Percentiles rank a stretch among this genome's conserved stretches.
phyloP scores from a whole-genome alignment of 92 coral and sea anemone genomes.

The Heteractis magnifica region DNA sequence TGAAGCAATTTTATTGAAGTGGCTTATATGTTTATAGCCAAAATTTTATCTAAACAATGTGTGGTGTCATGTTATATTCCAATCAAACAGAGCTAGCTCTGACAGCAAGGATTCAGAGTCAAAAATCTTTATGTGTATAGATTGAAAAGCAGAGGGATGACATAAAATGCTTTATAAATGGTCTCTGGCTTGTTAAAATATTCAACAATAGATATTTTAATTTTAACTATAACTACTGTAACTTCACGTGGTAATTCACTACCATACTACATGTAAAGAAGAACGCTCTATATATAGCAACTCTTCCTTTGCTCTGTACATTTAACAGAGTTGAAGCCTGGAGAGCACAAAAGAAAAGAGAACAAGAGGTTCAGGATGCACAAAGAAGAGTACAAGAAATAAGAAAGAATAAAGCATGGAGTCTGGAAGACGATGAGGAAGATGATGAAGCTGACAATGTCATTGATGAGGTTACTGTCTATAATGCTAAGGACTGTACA shows the following conservation, averaged over 20 bases:
- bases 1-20: too few relatives aligned
- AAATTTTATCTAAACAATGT: too few relatives aligned
- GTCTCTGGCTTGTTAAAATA: too few relatives aligned
- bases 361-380: slow-evolving; percentile 58
- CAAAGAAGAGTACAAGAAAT: slow-evolving; percentile 55
- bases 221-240: too few relatives aligned
- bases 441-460: slow-evolving; percentile 84
- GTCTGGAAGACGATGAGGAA: slow-evolving; percentile 98
- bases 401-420: slow-evolving; percentile 87
- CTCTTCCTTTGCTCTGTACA: neutral
- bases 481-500: neutral
- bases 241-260: neutral
- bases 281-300: neutral
- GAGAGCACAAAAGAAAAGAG: slow-evolving; percentile 84
- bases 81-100: neutral
- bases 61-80: neutral
- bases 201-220: too few relatives aligned
- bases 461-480: slow-evolving; percentile 5
- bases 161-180: too few relatives aligned
- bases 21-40: too few relatives aligned
- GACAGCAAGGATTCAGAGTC: neutral
- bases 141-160: too few relatives aligned
- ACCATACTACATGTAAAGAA: neutral
- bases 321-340: slow-evolving; percentile 84
- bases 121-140: too few relatives aligned